phyloP scores from a whole-genome alignment of 2,113 vertebrate species.

The Rhinoptilus africanus region DNA sequence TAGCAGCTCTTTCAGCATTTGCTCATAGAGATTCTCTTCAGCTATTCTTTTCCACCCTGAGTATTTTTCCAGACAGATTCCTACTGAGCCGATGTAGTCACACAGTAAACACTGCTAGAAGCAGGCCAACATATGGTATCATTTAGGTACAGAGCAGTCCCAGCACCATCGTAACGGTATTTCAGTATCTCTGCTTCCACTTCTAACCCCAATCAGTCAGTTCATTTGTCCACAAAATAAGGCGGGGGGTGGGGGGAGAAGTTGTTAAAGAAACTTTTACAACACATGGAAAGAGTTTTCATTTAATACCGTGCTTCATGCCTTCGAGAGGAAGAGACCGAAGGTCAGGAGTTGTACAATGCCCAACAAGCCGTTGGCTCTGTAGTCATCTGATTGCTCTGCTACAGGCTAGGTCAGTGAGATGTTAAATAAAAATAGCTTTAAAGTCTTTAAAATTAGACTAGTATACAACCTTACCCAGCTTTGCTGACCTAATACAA shows the following conservation, averaged over 20 bases:
- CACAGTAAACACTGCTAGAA: conserved; percentile 1
- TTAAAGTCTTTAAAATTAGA: neutral
- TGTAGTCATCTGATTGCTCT: neutral
- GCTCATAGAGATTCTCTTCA: neutral
- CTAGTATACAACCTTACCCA: neutral
- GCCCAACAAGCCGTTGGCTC: neutral
- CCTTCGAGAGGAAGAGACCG: neutral
- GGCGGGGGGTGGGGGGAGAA: fast-evolving
- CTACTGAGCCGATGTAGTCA: neutral
- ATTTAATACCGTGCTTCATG: neutral
- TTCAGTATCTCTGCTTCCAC: neutral
- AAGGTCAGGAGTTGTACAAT: neutral
- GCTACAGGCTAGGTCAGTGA: neutral
- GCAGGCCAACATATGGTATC: conserved; percentile 36
- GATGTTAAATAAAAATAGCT: neutral
- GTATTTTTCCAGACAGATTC: conserved; percentile 39
- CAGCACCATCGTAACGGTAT: neutral
- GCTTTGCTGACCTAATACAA: neutral
- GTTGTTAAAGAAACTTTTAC: neutral
- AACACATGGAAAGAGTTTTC: neutral
- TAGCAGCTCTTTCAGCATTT: neutral
- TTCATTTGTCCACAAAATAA: neutral
- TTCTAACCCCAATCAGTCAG: neutral
- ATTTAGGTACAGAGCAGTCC: neutral
- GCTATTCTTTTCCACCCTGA: conserved; percentile 26